Conservation (phyloP, 2,888 invertebrate species). For the Cephalotes varians region DNA sequence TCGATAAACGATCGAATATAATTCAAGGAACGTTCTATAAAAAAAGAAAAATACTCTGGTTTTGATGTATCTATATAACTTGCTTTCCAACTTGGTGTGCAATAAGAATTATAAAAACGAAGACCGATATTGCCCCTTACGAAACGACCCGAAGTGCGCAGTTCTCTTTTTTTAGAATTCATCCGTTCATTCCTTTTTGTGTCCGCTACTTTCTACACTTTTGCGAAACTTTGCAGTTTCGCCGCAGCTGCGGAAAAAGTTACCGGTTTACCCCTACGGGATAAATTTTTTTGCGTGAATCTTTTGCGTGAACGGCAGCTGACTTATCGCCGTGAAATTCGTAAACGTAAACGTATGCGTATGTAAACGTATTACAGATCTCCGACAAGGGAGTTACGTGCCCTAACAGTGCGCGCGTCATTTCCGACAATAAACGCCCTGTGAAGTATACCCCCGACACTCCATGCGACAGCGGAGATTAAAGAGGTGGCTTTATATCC, state of each 20-base stretch:
- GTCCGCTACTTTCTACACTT: conserved; percentile 17
- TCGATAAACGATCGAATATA: neutral
- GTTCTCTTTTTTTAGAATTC: conserved; percentile 22
- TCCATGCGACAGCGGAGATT: conserved; percentile 64
- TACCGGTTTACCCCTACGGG: neutral
- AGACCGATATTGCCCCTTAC: neutral
- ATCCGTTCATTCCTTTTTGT: conserved; percentile 12
- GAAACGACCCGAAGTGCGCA: neutral
- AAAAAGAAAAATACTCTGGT: neutral
- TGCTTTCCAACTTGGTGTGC: neutral
- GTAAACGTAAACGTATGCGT: conserved; percentile 35
- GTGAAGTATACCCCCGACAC: conserved; percentile 42
- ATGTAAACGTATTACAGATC: conserved; percentile 49
- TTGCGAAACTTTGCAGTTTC: conserved; percentile 29
- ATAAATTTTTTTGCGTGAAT: conserved; percentile 32
- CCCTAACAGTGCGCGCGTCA: conserved; percentile 29
- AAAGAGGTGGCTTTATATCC: conserved; percentile 71
- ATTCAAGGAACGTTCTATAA: neutral
- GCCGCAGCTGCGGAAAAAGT: conserved; percentile 43
- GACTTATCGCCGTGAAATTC: conserved; percentile 33
- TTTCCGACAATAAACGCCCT: conserved; percentile 68
- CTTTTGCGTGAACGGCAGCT: conserved; percentile 28
- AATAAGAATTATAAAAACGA: conserved; percentile 27
- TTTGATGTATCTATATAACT: neutral
- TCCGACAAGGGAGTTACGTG: conserved; percentile 45